These are phyloP conservation scores for Colletes gigas DNA, from an alignment of 1,140 invertebrate species.

Conservation along the genomic window DNA sequence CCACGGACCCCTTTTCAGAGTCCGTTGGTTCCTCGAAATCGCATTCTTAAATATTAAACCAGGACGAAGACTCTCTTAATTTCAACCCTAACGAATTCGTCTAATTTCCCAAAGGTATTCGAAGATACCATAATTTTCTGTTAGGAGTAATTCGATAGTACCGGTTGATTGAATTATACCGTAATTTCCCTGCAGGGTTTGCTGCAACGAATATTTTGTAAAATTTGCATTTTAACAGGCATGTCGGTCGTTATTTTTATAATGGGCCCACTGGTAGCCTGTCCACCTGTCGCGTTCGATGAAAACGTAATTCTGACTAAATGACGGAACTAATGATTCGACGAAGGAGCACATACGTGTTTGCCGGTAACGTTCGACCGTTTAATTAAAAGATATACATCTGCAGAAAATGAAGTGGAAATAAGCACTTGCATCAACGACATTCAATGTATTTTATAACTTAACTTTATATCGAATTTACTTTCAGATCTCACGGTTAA, in stretches of 20 bases:
- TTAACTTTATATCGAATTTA: no score
- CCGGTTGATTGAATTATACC: not conserved
- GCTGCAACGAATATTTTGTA: not conserved
- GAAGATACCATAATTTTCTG: no score
- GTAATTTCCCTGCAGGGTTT: not conserved
- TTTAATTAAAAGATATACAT: conserved; percentile 7
- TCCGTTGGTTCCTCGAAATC: no score
- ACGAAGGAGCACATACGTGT: not conserved
- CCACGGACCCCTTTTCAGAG: no score
- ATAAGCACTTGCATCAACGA: not conserved
- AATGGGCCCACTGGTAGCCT: conserved; percentile 7
- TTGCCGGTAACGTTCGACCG: not conserved
- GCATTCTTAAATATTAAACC: no score
- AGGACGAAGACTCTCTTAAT: no score
- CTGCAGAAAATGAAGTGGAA: not conserved
- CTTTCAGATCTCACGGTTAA: no score
- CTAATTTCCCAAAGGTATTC: no score
- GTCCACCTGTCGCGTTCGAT: conserved; percentile 29
- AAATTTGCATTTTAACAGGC: conserved; percentile 8
- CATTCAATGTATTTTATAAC: no score
- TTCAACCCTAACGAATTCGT: no score
- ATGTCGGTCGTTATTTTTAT: conserved; percentile 2
- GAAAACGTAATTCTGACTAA: not conserved
- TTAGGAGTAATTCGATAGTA: no score
- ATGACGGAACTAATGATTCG: conserved; percentile 17